Base-by-base conservation (phyloP, 2,797 vertebrate genomes). In the Sitta carolinensis region DNA sequence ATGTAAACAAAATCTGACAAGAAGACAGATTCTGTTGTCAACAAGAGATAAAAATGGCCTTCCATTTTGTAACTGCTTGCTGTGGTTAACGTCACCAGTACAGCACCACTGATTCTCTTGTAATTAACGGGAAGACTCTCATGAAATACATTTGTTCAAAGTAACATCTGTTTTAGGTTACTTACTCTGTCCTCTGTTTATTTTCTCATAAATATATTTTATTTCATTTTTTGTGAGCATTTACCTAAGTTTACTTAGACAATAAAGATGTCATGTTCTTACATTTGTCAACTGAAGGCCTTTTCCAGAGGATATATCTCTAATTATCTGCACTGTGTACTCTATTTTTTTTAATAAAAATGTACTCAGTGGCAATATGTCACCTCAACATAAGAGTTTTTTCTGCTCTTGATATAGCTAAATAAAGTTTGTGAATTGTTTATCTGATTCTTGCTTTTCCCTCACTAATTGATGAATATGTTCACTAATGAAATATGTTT, bases 141-240 rank as follows among this genome's bases (percentile, higher is more conserved):
- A 80, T 80, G 93, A 93, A 89, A 85, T 87, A 76, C 36, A 11
- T 89, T 94, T 93, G 59, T 92, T 95, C 54, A 80, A 91, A 42
- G 54, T 58, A 97, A 93, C 90, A 96, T 91, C 90, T 97, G 92
- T 23, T 95, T 95, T 64, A 66, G 36, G 22, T 89, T 87, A 86
- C 34, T 73, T 85, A 40, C 15, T 42, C 26, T 54, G 38, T 59
- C 27, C 27, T 47, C 70, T 73, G 34, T 67, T 94, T 67, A 73
- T 90, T 93, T 93, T 90, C 43, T 85, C n/a, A 16, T 87, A 84
- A 93, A 84, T 74, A 40, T 29, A 1, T 72, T 81, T 38, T 52
- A 76, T 88, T 90, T 81, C 2, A 3, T 40, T 87, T 66, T 40
- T 73, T 72, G 14, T 30, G 32, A 70, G 8, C 59, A 73, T 90